phyloP scores from a whole-genome alignment of 2,888 invertebrate genomes.

The Poecilus cupreus region DNA sequence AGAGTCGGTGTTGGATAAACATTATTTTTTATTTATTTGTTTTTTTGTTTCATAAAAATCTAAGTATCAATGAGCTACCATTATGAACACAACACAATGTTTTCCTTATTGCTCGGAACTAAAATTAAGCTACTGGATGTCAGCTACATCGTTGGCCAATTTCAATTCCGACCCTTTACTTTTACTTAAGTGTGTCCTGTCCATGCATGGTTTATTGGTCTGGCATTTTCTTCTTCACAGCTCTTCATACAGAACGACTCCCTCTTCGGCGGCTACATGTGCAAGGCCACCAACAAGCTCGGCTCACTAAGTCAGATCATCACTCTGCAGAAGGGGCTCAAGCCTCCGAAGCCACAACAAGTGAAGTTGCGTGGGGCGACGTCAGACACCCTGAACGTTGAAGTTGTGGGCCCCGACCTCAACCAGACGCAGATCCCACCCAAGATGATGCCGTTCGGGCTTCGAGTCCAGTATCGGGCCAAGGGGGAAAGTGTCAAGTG shows the following conservation, averaged over 20 bases:
- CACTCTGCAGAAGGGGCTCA: constrained; percentile 71
- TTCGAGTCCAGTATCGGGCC: constrained; percentile 37
- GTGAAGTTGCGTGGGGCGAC: constrained; percentile 70
- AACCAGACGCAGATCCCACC: constrained; percentile 67
- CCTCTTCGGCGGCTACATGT: constrained; percentile 72
- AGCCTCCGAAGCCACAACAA: constrained; percentile 68
- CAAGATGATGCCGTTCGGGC: constrained; percentile 66
- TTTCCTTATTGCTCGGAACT: too few species aligned
- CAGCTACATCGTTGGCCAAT: too few species aligned
- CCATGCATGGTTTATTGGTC: too few species aligned
- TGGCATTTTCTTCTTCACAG: too few species aligned
- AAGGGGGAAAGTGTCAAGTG: constrained; percentile 27
- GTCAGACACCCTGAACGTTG: constrained; percentile 72
- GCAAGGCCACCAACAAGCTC: constrained; percentile 72
- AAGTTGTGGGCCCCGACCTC: constrained; percentile 69
- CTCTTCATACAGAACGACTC: constrained; percentile 64
- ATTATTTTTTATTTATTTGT: too few species aligned
- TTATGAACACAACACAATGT: too few species aligned
- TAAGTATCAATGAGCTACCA: too few species aligned
- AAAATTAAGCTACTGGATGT: too few species aligned
- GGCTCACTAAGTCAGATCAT: constrained; percentile 72
- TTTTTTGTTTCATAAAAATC: too few species aligned
- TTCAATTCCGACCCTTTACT: too few species aligned
- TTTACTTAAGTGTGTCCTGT: too few species aligned
- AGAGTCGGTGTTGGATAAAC: too few species aligned